Evolutionary conservation across 2,113 vertebrate species (phyloP), one percentile per base, ranked within the genome.

Genomic region (Thomomys bottae): DNA sequence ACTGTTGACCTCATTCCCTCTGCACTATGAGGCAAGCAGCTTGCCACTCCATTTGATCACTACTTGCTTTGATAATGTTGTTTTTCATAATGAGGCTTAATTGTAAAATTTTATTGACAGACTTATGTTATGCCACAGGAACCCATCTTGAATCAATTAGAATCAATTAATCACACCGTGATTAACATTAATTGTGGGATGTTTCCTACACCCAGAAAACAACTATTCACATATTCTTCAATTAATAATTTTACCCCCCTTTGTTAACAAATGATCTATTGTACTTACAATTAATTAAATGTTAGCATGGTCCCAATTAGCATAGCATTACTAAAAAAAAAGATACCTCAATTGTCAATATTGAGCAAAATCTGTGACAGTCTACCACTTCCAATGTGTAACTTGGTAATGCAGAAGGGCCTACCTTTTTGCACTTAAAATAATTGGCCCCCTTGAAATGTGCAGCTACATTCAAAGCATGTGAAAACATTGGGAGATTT

Each of bases 61-160:
- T 30, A 72, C 68, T 81, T 75, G 72, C 77, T 7, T 83, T 80
- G 57, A 73, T 90, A 59, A 92, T 68, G 88, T 72, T 63, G 86
- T 70, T 88, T 87, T 88, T 73, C 61, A 45, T 84, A 95, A 89
- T 88, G 92, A 91, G 78, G 72, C 84, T 94, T 95, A 92, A 94
- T 95, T 91, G 57, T 92, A 95, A 92, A 92, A 86, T 95, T 94
- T 95, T 95, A 95, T 94, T 76, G 94, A 92, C 92, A 91, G 92
- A 77, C 89, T 95, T 95, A 71, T 66, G 72, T 86, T 96, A 30
- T 94, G 89, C 94, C 91, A 92, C 92, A 93, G 91, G 89, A 96
- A 93, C 75, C 42, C 82, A 34, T 95, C 81, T 89, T 89, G 93
- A 96, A 94, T 92, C 93, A 94, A 95, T 96, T 96, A 95, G 96